Evolutionary conservation across 1,140 invertebrate species (phyloP).

Genomic region (Gryon sp.): DNA sequence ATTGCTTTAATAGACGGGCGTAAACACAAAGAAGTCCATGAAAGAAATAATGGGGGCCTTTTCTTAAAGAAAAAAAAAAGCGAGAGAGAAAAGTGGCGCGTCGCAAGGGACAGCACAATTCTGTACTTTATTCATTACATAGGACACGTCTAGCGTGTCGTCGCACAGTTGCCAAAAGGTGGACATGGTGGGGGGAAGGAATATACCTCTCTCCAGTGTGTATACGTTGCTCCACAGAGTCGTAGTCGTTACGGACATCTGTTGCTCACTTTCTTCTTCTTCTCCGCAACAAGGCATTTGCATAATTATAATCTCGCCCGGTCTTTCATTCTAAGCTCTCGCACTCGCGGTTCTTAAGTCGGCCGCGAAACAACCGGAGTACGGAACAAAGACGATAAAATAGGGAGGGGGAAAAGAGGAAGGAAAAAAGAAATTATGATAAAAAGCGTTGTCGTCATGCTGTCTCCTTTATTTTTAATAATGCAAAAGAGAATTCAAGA

Average conservation of each 20-base stretch:
- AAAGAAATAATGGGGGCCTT: conserved; percentile 49
- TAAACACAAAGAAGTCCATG: conserved; percentile 46
- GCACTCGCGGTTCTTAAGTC: conserved; percentile 10
- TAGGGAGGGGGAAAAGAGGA: too few relatives aligned
- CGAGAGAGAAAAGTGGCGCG: conserved; percentile 18
- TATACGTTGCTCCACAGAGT: conserved; percentile 27
- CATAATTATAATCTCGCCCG: conserved; percentile 66
- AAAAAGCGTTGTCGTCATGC: conserved; percentile 3
- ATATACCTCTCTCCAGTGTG: conserved; percentile 16
- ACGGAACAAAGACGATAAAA: conserved; percentile 27
- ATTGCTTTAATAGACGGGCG: conserved; percentile 50
- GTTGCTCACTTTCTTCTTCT: conserved; percentile 66
- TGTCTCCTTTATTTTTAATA: conserved; percentile 33
- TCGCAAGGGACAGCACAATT: conserved; percentile 34
- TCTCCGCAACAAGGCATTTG: conserved; percentile 63
- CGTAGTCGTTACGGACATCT: conserved; percentile 63
- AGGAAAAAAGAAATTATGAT: too few relatives aligned
- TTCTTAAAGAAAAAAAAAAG: conserved; percentile 30
- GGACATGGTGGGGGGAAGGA: not conserved
- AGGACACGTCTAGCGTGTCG: conserved; percentile 27
- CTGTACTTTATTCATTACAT: conserved; percentile 11
- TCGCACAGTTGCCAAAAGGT: conserved; percentile 40
- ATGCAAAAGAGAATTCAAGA: conserved; percentile 48
- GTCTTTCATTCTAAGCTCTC: conserved; percentile 49
- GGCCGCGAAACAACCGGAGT: conserved; percentile 1